A percentile compares a stretch with the other conserved stretches of the same genome.
Conservation (phyloP, 2,888 invertebrate species). For the Mythimna lalbum region DNA sequence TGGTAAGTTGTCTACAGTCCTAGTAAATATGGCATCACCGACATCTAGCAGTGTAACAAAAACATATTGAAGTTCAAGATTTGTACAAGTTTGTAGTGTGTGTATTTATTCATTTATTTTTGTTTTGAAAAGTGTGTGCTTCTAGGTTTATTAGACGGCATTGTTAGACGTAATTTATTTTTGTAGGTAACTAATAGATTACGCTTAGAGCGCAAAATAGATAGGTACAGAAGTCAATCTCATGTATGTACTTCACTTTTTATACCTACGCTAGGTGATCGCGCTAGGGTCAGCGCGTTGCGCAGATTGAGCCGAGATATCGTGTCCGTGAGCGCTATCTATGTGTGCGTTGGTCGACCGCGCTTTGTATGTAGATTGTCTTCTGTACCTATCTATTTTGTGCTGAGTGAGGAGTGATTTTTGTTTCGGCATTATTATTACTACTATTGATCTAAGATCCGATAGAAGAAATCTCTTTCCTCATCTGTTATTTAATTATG, state of each 20-base stretch:
- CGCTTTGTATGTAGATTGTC: too few relatives aligned
- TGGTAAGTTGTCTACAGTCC: conserved; percentile 36
- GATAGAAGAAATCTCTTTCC: too few relatives aligned
- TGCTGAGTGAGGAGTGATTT: conserved; percentile 58
- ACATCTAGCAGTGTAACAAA: conserved; percentile 27
- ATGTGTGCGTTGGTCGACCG: too few relatives aligned
- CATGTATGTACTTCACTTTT: too few relatives aligned
- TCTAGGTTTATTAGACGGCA: conserved; percentile 68
- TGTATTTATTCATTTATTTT: conserved; percentile 55
- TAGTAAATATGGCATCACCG: conserved; percentile 50
- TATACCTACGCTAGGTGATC: too few relatives aligned
- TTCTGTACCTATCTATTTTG: too few relatives aligned
- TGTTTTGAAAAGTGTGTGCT: conserved; percentile 47
- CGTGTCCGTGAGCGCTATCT: too few relatives aligned
- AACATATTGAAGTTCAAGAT: conserved; percentile 36
- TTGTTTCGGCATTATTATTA: conserved; percentile 46
- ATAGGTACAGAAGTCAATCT: too few relatives aligned
- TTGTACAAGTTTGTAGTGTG: conserved; percentile 69
- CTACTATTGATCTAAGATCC: too few relatives aligned
- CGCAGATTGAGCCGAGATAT: too few relatives aligned
- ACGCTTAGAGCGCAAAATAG: conserved; percentile 35
- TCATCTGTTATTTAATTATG: too few relatives aligned
- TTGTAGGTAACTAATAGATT: conserved; percentile 68
- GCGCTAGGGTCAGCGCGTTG: too few relatives aligned
- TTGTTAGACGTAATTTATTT: conserved; percentile 68